phyloP scores from a whole-genome alignment of 2,797 vertebrate genomes.

The Sebastes oblongus region DNA sequence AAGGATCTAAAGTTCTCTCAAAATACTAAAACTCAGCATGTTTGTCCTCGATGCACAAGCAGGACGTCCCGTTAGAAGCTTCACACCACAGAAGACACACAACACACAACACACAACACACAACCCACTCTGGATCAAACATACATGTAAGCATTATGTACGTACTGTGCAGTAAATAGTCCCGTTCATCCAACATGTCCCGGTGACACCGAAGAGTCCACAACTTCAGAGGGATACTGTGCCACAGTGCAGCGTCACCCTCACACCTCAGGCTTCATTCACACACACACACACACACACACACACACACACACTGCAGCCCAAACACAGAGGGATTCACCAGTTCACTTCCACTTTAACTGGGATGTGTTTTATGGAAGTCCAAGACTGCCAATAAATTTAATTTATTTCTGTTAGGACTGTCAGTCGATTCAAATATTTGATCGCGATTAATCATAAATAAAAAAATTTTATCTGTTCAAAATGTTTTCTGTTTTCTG shows the following conservation, averaged over 20 bases:
- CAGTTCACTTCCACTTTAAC: not conserved
- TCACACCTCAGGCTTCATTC: constrained; percentile 27
- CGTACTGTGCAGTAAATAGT: constrained; percentile 40
- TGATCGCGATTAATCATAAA: too few relatives aligned
- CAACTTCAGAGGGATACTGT: constrained; percentile 51
- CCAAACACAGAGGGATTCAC: constrained; percentile 8
- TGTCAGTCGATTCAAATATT: too few relatives aligned
- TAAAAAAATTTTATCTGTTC: too few relatives aligned
- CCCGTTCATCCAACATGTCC: constrained; percentile 51
- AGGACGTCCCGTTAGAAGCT: not conserved
- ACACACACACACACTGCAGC: constrained; percentile 22
- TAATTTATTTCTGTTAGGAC: not conserved
- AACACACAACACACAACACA: not conserved
- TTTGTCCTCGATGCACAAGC: not conserved
- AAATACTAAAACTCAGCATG: not conserved
- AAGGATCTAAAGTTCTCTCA: not conserved
- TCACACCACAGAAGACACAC: not conserved
- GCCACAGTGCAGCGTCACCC: constrained; percentile 48
- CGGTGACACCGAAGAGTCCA: constrained; percentile 34
- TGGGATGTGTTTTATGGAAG: not conserved
- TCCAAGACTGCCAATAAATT: not conserved
- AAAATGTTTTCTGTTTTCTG: too few relatives aligned
- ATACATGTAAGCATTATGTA: not conserved
- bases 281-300: constrained; percentile 11
- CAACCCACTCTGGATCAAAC: not conserved